phyloP scores from a whole-genome alignment of 2,888 invertebrate species.

The Cantharis nigra region DNA sequence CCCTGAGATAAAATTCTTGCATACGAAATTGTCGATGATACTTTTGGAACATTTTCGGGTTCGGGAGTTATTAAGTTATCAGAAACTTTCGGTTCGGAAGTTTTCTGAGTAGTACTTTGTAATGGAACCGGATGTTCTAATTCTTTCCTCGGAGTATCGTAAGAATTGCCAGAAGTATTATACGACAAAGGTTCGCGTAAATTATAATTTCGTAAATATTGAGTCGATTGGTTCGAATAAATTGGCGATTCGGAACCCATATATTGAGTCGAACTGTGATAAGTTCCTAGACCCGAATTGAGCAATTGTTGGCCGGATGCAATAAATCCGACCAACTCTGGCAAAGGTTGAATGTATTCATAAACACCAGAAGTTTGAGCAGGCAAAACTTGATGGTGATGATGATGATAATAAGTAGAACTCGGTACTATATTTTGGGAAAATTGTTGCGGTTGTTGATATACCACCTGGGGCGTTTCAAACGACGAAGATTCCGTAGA shows the following conservation, averaged over 20 bases:
- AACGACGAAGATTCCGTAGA: neutral
- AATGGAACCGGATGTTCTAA: neutral
- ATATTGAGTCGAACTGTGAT: slow-evolving; percentile 45
- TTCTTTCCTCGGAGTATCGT: neutral
- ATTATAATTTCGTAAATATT: slow-evolving; percentile 11
- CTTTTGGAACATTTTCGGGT: neutral
- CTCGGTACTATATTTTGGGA: slow-evolving; percentile 17
- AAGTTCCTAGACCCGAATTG: slow-evolving; percentile 58
- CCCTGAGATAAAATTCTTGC: slow-evolving; percentile 74
- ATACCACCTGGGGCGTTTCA: slow-evolving; percentile 36
- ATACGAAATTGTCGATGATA: slow-evolving; percentile 62
- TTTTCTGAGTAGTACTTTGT: neutral
- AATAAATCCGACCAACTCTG: slow-evolving; percentile 59
- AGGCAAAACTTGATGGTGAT: slow-evolving; percentile 29
- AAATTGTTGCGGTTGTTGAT: slow-evolving; percentile 39
- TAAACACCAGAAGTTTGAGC: slow-evolving; percentile 47
- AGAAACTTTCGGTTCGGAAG: neutral
- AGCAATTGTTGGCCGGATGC: slow-evolving; percentile 55
- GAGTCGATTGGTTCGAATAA: slow-evolving; percentile 14
- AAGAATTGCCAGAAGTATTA: neutral
- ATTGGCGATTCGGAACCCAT: slow-evolving; percentile 30
- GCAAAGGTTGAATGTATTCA: slow-evolving; percentile 57
- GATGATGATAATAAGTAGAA: slow-evolving; percentile 29
- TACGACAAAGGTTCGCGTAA: slow-evolving; percentile 1
- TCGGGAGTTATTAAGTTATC: neutral